Evolutionary conservation across 1,140 invertebrate species (phyloP).

Genomic region (Orussus abietinus): DNA sequence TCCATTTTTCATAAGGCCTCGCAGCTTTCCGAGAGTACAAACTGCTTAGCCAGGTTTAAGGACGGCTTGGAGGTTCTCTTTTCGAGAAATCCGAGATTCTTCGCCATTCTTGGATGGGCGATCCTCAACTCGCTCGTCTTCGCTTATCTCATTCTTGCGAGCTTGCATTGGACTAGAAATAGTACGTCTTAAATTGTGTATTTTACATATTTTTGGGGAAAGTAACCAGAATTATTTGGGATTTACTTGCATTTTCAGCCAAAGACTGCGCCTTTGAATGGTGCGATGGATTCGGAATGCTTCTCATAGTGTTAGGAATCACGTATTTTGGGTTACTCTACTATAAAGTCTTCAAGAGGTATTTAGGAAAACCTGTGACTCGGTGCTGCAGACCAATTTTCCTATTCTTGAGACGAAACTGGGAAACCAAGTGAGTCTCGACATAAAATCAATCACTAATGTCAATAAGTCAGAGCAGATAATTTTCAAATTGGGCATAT

Average conservation of each 20-base stretch:
- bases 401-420: no score
- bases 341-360: conserved; percentile 61
- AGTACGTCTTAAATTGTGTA: conserved; percentile 7
- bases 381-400: conserved; percentile 9
- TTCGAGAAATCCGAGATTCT: neutral
- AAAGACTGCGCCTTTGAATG: conserved; percentile 42
- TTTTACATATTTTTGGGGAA: neutral
- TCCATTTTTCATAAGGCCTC: no score
- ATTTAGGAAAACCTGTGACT: conserved; percentile 48
- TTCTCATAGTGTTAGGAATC: conserved; percentile 64
- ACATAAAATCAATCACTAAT: no score
- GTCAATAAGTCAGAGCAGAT: no score
- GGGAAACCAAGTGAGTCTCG: no score
- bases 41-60: no score
- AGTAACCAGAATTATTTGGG: neutral
- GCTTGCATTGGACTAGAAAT: conserved; percentile 8
- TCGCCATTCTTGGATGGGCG: neutral
- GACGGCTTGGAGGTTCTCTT: no score
- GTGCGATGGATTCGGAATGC: conserved; percentile 67
- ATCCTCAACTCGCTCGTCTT: conserved; percentile 5
- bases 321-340: conserved; percentile 65
- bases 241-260: conserved; percentile 32
- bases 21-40: no score
- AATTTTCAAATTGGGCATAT: no score
- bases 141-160: conserved; percentile 9